Conservation (phyloP, 1,140 invertebrate species). For the Phymorhynchus buccinoides region DNA sequence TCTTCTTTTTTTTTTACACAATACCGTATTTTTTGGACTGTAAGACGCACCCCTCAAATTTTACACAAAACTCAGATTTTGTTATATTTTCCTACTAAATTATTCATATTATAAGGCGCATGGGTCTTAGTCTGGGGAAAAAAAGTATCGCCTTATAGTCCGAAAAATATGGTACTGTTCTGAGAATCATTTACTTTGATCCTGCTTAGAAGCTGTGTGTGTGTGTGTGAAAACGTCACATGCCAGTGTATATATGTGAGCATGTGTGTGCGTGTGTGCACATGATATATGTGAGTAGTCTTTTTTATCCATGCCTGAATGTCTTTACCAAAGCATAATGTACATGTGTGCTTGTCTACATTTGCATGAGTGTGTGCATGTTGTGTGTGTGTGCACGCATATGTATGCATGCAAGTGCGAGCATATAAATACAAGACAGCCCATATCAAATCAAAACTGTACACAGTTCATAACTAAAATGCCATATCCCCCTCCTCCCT, state of each 20-base stretch:
- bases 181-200: too few species aligned
- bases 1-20: too few species aligned
- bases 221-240: not conserved
- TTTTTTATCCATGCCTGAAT: not conserved
- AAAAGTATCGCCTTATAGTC: too few species aligned
- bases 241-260: not conserved
- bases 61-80: too few species aligned
- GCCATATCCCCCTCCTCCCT: not conserved
- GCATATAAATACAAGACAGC: not conserved
- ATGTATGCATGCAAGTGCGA: slow-evolving; percentile 36
- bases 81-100: too few species aligned
- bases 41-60: too few species aligned
- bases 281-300: not conserved
- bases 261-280: not conserved
- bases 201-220: too few species aligned
- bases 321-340: too few species aligned
- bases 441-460: not conserved
- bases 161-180: too few species aligned
- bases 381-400: slow-evolving; percentile 39
- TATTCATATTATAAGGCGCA: too few species aligned
- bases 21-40: too few species aligned
- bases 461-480: not conserved
- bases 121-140: too few species aligned
- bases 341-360: slow-evolving; percentile 8
- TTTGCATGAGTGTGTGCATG: slow-evolving; percentile 2